Percentiles rank a stretch among this genome's conserved stretches.
phyloP scores from a whole-genome alignment of 2,888 invertebrate species.

The Caenorhabditis sulstoni region DNA sequence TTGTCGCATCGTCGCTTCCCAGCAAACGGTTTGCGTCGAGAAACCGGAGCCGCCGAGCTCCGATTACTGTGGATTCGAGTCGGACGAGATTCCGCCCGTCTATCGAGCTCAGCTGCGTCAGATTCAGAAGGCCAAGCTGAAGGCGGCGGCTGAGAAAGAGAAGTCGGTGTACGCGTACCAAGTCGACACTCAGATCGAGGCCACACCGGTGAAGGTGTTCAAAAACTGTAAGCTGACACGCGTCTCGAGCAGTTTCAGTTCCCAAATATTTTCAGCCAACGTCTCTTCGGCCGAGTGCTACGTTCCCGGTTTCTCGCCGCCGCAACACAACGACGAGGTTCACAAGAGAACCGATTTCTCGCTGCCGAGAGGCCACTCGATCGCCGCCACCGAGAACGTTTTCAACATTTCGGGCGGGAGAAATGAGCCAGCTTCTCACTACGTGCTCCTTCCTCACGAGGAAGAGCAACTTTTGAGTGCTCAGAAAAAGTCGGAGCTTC shows the following conservation, averaged over 20 bases:
- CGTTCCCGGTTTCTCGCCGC: constrained; percentile 53
- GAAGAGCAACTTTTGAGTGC: constrained; percentile 5
- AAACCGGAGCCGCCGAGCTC: constrained; percentile 9
- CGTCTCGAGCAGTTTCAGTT: background rate
- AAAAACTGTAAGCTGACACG: background rate
- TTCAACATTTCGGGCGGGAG: constrained; percentile 8
- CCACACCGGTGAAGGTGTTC: background rate
- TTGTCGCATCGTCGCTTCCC: background rate
- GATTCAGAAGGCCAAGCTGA: constrained; percentile 20
- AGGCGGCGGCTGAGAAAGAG: constrained; percentile 19
- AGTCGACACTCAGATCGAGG: background rate
- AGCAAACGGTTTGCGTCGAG: background rate
- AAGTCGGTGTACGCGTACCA: constrained; percentile 29
- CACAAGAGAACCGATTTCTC: constrained; percentile 26
- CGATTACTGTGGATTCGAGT: constrained; percentile 58
- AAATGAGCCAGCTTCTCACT: constrained; percentile 20
- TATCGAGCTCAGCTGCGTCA: constrained; percentile 48
- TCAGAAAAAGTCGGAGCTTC: constrained; percentile 9
- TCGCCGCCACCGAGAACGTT: constrained; percentile 38
- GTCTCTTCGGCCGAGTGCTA: constrained; percentile 17
- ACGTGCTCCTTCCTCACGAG: constrained; percentile 27
- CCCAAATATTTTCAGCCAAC: background rate
- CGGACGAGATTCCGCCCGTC: constrained; percentile 49
- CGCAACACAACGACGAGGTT: constrained; percentile 33
- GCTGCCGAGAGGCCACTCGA: constrained; percentile 19